Evolutionary conservation across 2,888 invertebrate genomes (phyloP).

Genomic region (Himalopsyche kuldschensis): DNA sequence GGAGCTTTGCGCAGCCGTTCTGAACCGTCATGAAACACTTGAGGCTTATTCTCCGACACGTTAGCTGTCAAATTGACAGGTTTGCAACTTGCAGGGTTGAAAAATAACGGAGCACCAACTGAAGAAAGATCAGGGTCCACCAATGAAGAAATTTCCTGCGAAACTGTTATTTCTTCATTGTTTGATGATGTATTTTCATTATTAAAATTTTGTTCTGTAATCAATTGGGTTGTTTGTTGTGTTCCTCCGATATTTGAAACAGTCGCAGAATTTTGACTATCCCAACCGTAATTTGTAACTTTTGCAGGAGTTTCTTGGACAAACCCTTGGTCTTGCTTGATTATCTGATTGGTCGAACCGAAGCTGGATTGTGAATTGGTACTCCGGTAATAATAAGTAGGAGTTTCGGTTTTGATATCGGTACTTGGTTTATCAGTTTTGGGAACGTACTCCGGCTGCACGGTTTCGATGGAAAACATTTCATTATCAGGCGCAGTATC

Average conservation of each 20-base stretch:
- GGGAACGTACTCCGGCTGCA: not conserved
- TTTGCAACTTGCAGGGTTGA: not conserved
- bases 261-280: not conserved
- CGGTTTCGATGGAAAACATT: not conserved
- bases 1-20: not conserved
- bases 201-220: not conserved
- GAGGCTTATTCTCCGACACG: not conserved
- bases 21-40: not conserved
- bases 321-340: not conserved
- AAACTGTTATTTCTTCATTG: not conserved
- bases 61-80: not conserved
- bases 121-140: not conserved
- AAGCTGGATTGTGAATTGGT: not conserved
- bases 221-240: not conserved
- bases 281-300: not conserved
- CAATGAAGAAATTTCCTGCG: too few relatives aligned
- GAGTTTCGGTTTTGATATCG: not conserved
- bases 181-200: not conserved
- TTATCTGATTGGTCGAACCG: not conserved
- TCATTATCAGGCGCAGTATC: not conserved
- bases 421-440: not conserved
- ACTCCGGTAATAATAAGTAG: not conserved
- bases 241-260: not conserved
- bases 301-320: too few relatives aligned
- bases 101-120: not conserved